Evolutionary conservation across 2,888 invertebrate genomes (phyloP), one percentile per base, ranked within the genome.

Genomic region (Boloria euphrosyne): DNA sequence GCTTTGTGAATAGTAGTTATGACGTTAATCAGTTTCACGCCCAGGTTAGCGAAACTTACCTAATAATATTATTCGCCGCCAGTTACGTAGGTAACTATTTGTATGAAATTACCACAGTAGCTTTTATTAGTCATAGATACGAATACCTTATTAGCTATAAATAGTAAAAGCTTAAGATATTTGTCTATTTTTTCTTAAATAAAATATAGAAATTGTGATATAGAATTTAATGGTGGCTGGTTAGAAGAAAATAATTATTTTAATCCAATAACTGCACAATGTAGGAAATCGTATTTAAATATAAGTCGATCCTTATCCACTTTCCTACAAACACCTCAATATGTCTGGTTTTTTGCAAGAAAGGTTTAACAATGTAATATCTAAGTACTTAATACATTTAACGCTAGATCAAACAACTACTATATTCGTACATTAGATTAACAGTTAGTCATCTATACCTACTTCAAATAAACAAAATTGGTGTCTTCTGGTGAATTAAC

Each of bases 401-500:
- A 85, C 73, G 76, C 82, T 82, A 83, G 85, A 87, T 87, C 84
- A 83, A 87, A 82, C 89, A 88, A 89, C 88, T 47, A 58, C 13
- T 38, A 38, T 13, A 81, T 73, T 71, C 75, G 53, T 66, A 67
- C 51, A 43, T 63, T 62, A 79, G 75, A 74, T 76, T 81, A 81
- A 81, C 78, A 77, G 73, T 74, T 80, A 83, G 77, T 70, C 74
- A 76, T 79, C 80, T 79, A 79, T 81, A 79, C 75, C 69, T 81
- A 79, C 75, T 69, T 71, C 71, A 76, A 77, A 76, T 76, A 76
- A 85, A 82, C 68, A 71, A 78, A 82, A 82, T 84, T 87, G 89
- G 89, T 87, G 87, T 86, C 75, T 80, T 83, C 79, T 86, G 89
- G 89, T 88, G 82, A 83, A 86, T 85, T 87, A 89, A 88, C 85